phyloP scores from a whole-genome alignment of 2,113 vertebrate genomes.

The Benitochromis conjunctus region DNA sequence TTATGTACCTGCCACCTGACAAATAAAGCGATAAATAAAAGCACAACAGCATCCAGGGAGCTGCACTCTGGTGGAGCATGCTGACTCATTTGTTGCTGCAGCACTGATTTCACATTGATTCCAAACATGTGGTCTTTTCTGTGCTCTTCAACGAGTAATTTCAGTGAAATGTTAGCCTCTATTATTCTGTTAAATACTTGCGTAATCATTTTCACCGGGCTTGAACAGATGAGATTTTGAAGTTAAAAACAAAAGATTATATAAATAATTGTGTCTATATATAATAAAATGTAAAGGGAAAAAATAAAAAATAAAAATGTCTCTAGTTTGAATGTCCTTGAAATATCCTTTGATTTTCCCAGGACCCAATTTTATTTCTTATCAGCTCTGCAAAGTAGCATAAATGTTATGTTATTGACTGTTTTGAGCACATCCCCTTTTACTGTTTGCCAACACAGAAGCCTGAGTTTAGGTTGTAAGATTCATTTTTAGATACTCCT shows the following conservation, averaged over 20 bases:
- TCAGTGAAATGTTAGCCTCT: not conserved
- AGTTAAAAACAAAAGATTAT: not conserved
- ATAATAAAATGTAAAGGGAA: not conserved
- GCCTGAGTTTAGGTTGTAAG: not conserved
- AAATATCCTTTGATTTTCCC: not conserved
- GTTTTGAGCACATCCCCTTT: not conserved
- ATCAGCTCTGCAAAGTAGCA: not conserved
- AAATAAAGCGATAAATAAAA: not conserved
- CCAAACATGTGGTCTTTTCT: not conserved
- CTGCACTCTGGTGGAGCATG: not conserved
- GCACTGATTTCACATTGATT: not conserved
- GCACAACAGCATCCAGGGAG: not conserved
- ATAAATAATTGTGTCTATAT: not conserved
- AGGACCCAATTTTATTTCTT: not conserved
- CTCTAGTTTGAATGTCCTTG: not conserved
- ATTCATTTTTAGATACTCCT: not conserved
- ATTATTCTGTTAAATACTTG: not conserved
- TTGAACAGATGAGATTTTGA: not conserved
- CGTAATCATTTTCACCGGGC: not conserved
- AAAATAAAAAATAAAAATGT: not conserved
- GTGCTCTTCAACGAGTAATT: no score
- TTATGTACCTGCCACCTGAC: not conserved
- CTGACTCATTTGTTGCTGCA: not conserved
- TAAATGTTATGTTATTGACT: not conserved
- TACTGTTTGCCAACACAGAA: not conserved